A percentile compares a stretch with the other conserved stretches of the same genome.
Conservation (phyloP, 2,113 vertebrate species). For the Cathartes aura region DNA sequence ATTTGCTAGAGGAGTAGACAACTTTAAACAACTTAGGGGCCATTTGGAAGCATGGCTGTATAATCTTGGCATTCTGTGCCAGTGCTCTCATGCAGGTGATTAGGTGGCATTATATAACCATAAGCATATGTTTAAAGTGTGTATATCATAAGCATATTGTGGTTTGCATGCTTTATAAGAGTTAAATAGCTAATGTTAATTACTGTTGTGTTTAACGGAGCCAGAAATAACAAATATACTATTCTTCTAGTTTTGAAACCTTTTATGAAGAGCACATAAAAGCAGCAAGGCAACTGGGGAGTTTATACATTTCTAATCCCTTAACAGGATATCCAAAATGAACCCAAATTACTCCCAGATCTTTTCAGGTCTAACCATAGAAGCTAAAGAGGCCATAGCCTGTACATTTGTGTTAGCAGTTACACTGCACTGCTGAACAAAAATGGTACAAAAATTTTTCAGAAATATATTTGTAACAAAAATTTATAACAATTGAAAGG, state of each 20-base stretch:
- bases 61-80: constrained; percentile 34
- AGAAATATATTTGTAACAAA: background rate
- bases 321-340: constrained; percentile 60
- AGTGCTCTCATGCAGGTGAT: constrained; percentile 67
- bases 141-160: constrained; percentile 47
- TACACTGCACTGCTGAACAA: background rate
- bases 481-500: background rate
- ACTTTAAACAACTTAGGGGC: constrained; percentile 34
- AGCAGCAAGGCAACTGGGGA: constrained; percentile 57
- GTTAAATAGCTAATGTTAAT: constrained; percentile 71
- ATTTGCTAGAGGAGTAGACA: constrained; percentile 20
- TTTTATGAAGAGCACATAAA: constrained; percentile 70
- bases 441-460: background rate
- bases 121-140: constrained; percentile 56
- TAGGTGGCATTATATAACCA: constrained; percentile 39
- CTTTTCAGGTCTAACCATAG: constrained; percentile 36
- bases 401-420: constrained; percentile 11
- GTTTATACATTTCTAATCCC: constrained; percentile 46
- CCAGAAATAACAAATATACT: constrained; percentile 71
- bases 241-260: constrained; percentile 59
- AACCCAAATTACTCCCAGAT: constrained; percentile 63
- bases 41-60: constrained; percentile 30
- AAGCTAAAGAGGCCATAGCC: background rate
- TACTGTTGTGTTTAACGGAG: constrained; percentile 69
- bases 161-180: constrained; percentile 58